These are phyloP conservation scores for Rhabditophanes sp. DNA, from an alignment of 2,888 invertebrate species.

Conservation along the genomic window DNA sequence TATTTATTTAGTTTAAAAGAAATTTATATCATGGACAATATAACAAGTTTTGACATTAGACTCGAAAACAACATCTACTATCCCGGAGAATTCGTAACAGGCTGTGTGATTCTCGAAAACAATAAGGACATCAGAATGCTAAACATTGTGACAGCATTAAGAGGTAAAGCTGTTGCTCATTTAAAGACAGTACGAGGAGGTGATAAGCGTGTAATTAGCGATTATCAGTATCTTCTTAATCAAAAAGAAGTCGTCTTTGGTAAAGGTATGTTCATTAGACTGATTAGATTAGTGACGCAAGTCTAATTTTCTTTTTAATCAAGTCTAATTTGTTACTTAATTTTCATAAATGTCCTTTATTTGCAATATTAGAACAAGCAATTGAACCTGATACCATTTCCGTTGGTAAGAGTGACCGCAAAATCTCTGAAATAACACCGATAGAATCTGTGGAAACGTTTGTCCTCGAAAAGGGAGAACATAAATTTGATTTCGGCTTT, in stretches of 20 bases:
- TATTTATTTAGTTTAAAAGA: too few species aligned
- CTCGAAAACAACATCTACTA: slow-evolving; percentile 59
- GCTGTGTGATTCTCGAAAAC: slow-evolving; percentile 58
- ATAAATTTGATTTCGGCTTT: slow-evolving; percentile 59
- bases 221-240: slow-evolving; percentile 63
- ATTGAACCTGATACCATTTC: slow-evolving; percentile 19
- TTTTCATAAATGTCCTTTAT: too few species aligned
- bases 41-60: slow-evolving; percentile 61
- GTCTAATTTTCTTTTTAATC: too few species aligned
- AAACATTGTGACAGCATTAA: slow-evolving; percentile 50
- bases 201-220: slow-evolving; percentile 58
- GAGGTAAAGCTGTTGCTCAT: slow-evolving; percentile 62
- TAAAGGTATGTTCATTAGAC: slow-evolving; percentile 50
- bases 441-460: slow-evolving; percentile 27
- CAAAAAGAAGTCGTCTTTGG: slow-evolving; percentile 61
- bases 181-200: slow-evolving; percentile 62
- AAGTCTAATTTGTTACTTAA: too few species aligned
- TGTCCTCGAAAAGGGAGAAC: slow-evolving; percentile 58
- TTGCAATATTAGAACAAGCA: slow-evolving; percentile 19
- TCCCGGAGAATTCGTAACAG: slow-evolving; percentile 58
- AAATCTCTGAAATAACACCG: slow-evolving; percentile 42
- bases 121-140: slow-evolving; percentile 60
- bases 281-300: too few species aligned
- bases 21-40: slow-evolving; percentile 72
- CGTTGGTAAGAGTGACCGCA: slow-evolving; percentile 47